Percentiles rank a stretch among this genome's conserved stretches.
These are phyloP conservation scores for Chiloscyllium punctatum DNA, from an alignment of 2,797 vertebrate genomes.

Conservation along the genomic window DNA sequence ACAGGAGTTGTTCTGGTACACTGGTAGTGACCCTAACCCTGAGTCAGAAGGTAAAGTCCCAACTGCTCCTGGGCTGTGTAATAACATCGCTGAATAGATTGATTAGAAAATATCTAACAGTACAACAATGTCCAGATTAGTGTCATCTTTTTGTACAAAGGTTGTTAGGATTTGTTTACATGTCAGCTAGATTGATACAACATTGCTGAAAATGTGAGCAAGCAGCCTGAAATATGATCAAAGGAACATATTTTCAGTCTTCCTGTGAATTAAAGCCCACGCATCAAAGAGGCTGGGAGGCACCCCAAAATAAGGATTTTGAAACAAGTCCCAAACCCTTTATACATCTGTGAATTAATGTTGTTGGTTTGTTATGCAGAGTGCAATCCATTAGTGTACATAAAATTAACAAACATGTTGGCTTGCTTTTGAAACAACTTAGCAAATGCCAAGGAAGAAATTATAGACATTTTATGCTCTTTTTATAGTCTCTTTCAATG, in stretches of 20 bases:
- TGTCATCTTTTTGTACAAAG: neutral
- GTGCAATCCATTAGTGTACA: neutral
- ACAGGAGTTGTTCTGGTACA: no score
- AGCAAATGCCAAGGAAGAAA: neutral
- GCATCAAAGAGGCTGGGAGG: neutral
- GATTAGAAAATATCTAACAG: neutral
- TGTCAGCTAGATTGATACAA: neutral
- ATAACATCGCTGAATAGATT: no score
- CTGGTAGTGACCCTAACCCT: no score
- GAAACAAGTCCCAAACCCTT: neutral
- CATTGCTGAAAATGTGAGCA: neutral
- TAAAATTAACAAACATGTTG: neutral
- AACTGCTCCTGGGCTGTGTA: no score
- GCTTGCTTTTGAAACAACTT: neutral
- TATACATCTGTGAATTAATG: neutral
- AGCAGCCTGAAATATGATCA: neutral
- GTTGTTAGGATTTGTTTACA: neutral
- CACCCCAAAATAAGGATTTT: neutral
- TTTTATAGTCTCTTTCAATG: neutral
- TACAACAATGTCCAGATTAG: neutral
- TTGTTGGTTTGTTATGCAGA: neutral
- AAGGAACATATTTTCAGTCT: neutral
- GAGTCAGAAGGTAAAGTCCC: no score
- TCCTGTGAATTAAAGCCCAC: neutral
- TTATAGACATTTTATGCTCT: neutral